Percentiles rank a stretch among this genome's conserved stretches.
Conservation (phyloP, 2,797 vertebrate species). For the Tenualosa ilisha region DNA sequence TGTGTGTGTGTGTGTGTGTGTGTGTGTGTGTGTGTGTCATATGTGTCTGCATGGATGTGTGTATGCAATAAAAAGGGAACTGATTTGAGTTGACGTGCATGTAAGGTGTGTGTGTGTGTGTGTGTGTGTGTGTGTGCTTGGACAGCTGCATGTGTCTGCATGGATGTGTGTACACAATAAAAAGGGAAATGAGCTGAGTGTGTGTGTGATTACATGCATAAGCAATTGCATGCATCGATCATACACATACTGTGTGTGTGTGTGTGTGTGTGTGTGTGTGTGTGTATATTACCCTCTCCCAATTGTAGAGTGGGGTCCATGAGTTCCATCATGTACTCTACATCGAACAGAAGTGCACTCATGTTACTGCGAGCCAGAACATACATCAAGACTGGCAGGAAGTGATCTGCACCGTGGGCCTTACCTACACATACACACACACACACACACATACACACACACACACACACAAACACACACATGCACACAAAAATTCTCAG, state of each 20-base stretch:
- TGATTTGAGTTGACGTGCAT: no score
- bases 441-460: constrained; percentile 35
- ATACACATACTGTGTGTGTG: no score
- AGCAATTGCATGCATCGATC: no score
- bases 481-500: neutral
- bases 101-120: neutral
- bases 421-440: constrained; percentile 76
- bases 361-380: constrained; percentile 91
- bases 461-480: neutral
- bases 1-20: neutral
- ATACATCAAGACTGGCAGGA: constrained; percentile 97
- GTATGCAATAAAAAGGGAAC: neutral
- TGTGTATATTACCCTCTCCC: constrained; percentile 83
- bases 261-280: neutral
- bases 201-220: no score
- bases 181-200: no score
- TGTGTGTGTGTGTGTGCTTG: neutral
- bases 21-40: neutral
- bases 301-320: constrained; percentile 95
- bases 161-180: no score
- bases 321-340: constrained; percentile 99
- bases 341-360: constrained; percentile 82
- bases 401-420: constrained; percentile 90
- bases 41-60: neutral
- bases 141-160: no score